These are phyloP conservation scores for Amphipoea lucens DNA, from an alignment of 2,888 invertebrate genomes.

Conservation along the genomic window DNA sequence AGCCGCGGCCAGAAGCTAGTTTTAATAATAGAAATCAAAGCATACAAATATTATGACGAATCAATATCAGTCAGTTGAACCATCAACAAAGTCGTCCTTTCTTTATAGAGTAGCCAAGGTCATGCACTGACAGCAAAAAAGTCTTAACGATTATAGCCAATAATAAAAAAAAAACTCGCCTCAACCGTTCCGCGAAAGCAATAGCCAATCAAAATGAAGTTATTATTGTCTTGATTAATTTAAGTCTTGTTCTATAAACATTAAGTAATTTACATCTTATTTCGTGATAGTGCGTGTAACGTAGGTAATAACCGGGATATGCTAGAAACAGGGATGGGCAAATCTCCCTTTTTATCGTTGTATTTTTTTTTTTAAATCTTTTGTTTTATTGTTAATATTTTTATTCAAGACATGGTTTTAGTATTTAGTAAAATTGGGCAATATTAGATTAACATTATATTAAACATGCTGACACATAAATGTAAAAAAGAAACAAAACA, in stretches of 20 bases:
- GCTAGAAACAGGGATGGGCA: neutral
- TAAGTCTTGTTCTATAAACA: slow-evolving; percentile 79
- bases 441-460: neutral
- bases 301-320: slow-evolving; percentile 62
- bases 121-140: slow-evolving; percentile 49
- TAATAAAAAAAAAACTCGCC: slow-evolving; percentile 48
- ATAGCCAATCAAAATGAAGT: slow-evolving; percentile 75
- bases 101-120: slow-evolving; percentile 56
- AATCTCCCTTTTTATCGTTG: neutral
- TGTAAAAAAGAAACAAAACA: neutral
- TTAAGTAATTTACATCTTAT: slow-evolving; percentile 80
- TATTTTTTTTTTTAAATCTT: too few species aligned
- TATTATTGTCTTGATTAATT: slow-evolving; percentile 79
- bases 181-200: slow-evolving; percentile 65
- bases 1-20: neutral
- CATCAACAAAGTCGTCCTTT: slow-evolving; percentile 26
- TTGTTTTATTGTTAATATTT: neutral
- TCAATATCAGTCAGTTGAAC: slow-evolving; percentile 13
- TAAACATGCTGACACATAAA: too few species aligned
- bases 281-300: slow-evolving; percentile 81
- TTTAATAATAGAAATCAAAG: slow-evolving; percentile 22
- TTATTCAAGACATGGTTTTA: neutral
- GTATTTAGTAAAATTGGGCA: neutral
- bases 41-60: slow-evolving; percentile 20
- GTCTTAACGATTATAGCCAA: slow-evolving; percentile 49